These are phyloP conservation scores for Polymixis lichenea DNA, from an alignment of 2,888 invertebrate genomes.

Conservation along the genomic window DNA sequence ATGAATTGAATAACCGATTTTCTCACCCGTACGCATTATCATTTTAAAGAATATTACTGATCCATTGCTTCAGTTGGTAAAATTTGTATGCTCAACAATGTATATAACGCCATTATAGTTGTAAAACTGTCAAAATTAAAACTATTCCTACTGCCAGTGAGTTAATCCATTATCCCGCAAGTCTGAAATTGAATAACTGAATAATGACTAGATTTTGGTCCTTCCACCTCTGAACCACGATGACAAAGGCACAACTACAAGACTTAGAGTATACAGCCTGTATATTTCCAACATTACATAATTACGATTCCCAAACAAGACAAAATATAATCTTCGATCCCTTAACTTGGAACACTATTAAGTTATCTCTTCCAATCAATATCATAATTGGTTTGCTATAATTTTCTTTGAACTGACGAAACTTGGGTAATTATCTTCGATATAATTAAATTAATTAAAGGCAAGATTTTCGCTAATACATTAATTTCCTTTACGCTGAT, in stretches of 20 bases:
- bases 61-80: too few species aligned
- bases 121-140: too few species aligned
- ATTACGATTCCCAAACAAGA: constrained; percentile 30
- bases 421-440: constrained; percentile 72
- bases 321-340: constrained; percentile 39
- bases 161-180: too few species aligned
- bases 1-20: too few species aligned
- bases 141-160: too few species aligned
- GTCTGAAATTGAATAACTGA: too few species aligned
- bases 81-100: too few species aligned
- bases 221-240: neutral
- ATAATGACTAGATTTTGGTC: too few species aligned
- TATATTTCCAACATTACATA: constrained; percentile 20
- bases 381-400: constrained; percentile 71
- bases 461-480: constrained; percentile 67
- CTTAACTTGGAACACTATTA: constrained; percentile 59
- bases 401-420: constrained; percentile 73
- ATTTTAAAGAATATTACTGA: too few species aligned
- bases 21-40: too few species aligned
- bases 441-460: constrained; percentile 65
- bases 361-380: constrained; percentile 70
- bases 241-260: neutral
- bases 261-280: constrained; percentile 3
- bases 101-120: too few species aligned
- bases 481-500: constrained; percentile 64